Base-by-base conservation (phyloP, 2,888 invertebrate genomes). In the Nezara viridula region DNA sequence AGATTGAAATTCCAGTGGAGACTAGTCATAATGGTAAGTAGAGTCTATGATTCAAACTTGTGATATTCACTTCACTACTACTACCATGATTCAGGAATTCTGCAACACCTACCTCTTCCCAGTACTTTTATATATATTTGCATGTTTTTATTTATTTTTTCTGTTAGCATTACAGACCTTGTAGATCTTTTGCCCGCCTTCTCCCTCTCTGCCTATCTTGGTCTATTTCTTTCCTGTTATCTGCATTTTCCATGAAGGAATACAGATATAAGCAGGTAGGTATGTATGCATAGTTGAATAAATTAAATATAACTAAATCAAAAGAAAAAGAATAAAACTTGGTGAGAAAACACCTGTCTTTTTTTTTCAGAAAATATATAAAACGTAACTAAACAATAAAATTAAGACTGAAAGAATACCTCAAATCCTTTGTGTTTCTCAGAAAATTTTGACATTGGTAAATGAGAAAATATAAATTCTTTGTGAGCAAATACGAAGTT, bases 401-500 rank as follows among this genome's bases (percentile, higher is more conserved):
- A 40, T 10, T 77, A 24, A 9, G 12, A 21, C 40, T 37, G 40
- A 77, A 87, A 40, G 6, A 16, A 52, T 50, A 81, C 81, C 81
- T 81, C 81, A 81, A 44, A 81, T 3, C 2, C 44, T 44, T 44
- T 40, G 81, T 81, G 44, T 81, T 81, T 81, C 24, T 81, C 81
- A 44, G 81, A 44, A 19, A 81, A 81, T 81, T 32, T 44, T 44
- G 81, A 81, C 81, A 81, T 81, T 44, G 81, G 81, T 24, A 95
- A 91, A 91, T 94, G 94, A 81, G 94, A 92, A n/a, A 96, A 92
- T 87, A 95, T 92, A 85, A 93, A 93, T 90, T 95, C 95, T 81
- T 94, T 93, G 81, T 95, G 94, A 0, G 94, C 93, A 85, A 95
- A 92, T 86, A 95, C 94, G 85, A 95, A 91, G 92, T 94, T 94